Evolutionary conservation across 2,888 invertebrate genomes (phyloP), one percentile per base, ranked within the genome.

Genomic region (Ypsolopha scabrella): DNA sequence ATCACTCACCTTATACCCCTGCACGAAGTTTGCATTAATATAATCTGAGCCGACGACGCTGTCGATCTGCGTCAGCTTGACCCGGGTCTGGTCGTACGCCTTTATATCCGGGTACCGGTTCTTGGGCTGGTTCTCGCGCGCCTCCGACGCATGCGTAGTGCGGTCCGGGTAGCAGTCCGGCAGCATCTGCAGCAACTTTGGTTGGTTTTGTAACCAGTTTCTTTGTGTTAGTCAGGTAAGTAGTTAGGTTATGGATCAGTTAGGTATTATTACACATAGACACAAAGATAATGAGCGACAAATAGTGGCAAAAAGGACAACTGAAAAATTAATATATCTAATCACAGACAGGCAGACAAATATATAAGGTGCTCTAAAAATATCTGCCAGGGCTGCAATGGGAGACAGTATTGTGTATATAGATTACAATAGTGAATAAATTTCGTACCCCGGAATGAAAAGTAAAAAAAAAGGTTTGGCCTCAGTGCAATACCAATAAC

Each of bases 41-140:
- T 97, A 97, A 73, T 97, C 96, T 0, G 95, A 94, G 3, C 94
- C 94, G 41, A 90, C 89, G 50, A 93, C 90, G 51, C 94, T 92
- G 65, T 95, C 95, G 7, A 93, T 81, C 64, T 92, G 92, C 0
- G 92, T 87, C 9, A 97, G 76, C 63, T 93, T 93, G 0, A 97
- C 95, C 62, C 97, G 80, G 7, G 96, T 96, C 78, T 97, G 97
- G 81, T 97, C 97, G 72, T 95, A 97, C 0, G 95, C 93, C 77
- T 96, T 96, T 56, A 96, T 96, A 68, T 97, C 96, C 0, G 96
- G 96, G 72, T 96, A 97, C 9, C 96, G 88, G 86, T 97, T 96
- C 86, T 96, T 96, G 58, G 91, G 90, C 10, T 93, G 87, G 75
- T 96, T 96, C 73, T 96, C 96, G 41, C 95, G 89, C 1, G 92